Evolutionary conservation across 2,888 invertebrate species (phyloP).

Genomic region (Reticulitermes lucifugus): DNA sequence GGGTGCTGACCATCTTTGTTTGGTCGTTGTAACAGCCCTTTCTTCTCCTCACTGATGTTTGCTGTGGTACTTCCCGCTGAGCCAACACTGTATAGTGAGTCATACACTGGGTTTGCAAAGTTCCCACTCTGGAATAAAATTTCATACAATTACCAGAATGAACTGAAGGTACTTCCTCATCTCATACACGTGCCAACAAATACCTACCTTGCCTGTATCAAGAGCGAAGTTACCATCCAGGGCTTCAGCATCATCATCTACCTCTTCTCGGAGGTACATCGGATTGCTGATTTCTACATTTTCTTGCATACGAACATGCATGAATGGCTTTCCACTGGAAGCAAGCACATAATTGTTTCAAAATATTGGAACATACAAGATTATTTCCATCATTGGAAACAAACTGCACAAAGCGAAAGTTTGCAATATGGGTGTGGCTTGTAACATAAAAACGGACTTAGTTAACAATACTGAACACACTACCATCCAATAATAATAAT

Average conservation of each 20-base stretch:
- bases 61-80: slow-evolving; percentile 59
- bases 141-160: not conserved
- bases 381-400: too few relatives aligned
- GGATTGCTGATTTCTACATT: slow-evolving; percentile 89
- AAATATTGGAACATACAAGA: too few relatives aligned
- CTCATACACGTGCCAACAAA: not conserved
- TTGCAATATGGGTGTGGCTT: too few relatives aligned
- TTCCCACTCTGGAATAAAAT: slow-evolving; percentile 70
- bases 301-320: slow-evolving; percentile 84
- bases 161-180: not conserved
- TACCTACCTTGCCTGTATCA: slow-evolving; percentile 66
- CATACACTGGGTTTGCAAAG: slow-evolving; percentile 90
- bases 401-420: too few relatives aligned
- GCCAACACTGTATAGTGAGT: slow-evolving; percentile 75
- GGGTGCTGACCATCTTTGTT: slow-evolving; percentile 50
- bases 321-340: slow-evolving; percentile 71
- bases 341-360: not conserved
- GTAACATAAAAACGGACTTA: too few relatives aligned
- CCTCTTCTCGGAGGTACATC: slow-evolving; percentile 82
- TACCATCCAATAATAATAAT: too few relatives aligned
- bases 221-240: slow-evolving; percentile 66
- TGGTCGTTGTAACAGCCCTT: slow-evolving; percentile 59
- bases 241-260: slow-evolving; percentile 72
- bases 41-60: slow-evolving; percentile 63
- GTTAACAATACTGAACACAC: too few relatives aligned